Base-by-base conservation (phyloP, 2,888 invertebrate species). In the Patella pellucida region DNA sequence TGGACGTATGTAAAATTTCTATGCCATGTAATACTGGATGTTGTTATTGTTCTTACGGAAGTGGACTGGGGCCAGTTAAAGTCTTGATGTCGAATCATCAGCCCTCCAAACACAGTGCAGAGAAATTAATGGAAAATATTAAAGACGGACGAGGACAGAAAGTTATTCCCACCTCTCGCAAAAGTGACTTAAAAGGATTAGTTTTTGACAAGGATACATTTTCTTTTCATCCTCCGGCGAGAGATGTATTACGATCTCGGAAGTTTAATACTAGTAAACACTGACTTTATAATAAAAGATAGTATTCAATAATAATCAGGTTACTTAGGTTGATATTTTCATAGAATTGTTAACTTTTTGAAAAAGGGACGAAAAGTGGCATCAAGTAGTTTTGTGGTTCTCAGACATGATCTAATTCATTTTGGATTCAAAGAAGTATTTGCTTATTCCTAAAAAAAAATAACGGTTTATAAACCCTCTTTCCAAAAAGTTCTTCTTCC, bases 81-180 rank as follows among this genome's bases (percentile, higher is more conserved):
- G 56, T 74, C 2, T 70, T 70, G 19, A 62, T 74, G 51, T 70
- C 74, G 5, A 62, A 54, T 41, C 71, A 51, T 62, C 67, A 56
- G 9, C 68, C 74, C 3, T 51, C 54, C 15, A 69, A 50, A 41
- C 31, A 73, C n/a, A 41, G 41, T 41, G 9, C 41, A 1, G 70
- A 62, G 50, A 74, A 50, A 41, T 70, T 62, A 27, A 74, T 74
- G 31, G 41, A 62, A 12, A 19, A 69, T 15, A 72, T 77, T n/a
- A 74, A 74, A 69, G 77, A 77, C 50, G 77, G 77, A 14, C 51
- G 74, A 50, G 77, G 77, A 54, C 69, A 69, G 51, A 51, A 72
- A 12, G 74, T 67, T 12, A 77, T 77, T 62, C 74, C 77, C 0
- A 62, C 67, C 9, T 77, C 77, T 14, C 52, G 77, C 27, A 77